Evolutionary conservation across 2,888 invertebrate species (phyloP).

Genomic region (Drosophila neoperkinsi): DNA sequence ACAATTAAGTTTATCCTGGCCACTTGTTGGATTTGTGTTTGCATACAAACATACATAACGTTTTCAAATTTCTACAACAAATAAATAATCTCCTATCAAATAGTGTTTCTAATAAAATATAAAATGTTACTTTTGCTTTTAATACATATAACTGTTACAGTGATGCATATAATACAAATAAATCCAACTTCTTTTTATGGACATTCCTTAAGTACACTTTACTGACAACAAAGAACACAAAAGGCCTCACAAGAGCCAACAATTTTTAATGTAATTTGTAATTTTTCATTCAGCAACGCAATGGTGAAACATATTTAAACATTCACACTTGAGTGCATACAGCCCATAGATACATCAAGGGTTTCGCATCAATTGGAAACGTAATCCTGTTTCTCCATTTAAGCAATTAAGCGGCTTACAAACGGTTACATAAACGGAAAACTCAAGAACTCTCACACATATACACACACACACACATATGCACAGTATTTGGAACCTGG

Average conservation of each 20-base stretch:
- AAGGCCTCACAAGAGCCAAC: background rate
- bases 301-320: background rate
- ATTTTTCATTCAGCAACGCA: conserved; percentile 23
- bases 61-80: background rate
- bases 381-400: conserved; percentile 64
- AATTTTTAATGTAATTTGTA: conserved; percentile 11
- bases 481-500: background rate
- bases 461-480: background rate
- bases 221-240: background rate
- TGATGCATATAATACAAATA: background rate
- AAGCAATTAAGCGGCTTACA: conserved; percentile 68
- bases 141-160: background rate
- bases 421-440: conserved; percentile 27
- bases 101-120: background rate
- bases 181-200: background rate
- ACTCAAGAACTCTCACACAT: conserved; percentile 2
- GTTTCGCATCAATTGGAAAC: conserved; percentile 43
- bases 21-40: background rate
- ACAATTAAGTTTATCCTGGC: background rate
- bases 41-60: too few relatives aligned
- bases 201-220: background rate
- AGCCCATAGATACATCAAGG: conserved; percentile 3
- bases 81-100: background rate
- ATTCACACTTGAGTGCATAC: background rate
- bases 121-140: background rate